Evolutionary conservation across 2,797 vertebrate species (phyloP).

Genomic region (Malurus splendens): DNA sequence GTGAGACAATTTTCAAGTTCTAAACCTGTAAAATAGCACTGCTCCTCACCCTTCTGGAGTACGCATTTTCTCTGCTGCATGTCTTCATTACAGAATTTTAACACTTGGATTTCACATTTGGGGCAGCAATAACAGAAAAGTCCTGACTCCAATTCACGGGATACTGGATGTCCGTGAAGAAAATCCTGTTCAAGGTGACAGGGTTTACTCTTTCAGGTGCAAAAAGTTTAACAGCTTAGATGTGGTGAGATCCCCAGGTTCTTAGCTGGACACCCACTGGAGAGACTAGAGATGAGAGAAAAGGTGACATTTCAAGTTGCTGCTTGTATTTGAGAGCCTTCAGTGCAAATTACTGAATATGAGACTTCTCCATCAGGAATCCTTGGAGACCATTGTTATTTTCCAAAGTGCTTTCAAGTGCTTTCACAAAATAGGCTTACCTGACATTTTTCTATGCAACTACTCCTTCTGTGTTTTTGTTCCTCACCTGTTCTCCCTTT

Average conservation of each 20-base stretch:
- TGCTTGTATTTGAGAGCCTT: background rate
- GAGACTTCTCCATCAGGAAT: conserved; percentile 33
- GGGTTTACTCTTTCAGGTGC: background rate
- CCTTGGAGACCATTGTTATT: conserved; percentile 18
- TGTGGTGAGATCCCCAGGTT: background rate
- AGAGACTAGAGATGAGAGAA: background rate
- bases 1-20: background rate
- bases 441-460: conserved; percentile 8
- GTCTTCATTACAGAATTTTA: background rate
- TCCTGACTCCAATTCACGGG: background rate
- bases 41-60: background rate
- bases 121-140: background rate
- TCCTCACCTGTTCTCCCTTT: background rate
- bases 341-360: conserved; percentile 3
- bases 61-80: background rate
- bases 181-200: background rate
- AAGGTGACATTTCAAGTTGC: conserved; percentile 22
- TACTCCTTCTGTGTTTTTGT: background rate
- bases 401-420: conserved; percentile 28
- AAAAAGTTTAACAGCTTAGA: conserved; percentile 9
- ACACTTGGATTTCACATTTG: background rate
- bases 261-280: background rate
- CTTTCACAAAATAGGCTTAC: background rate
- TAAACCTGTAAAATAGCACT: background rate
- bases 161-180: background rate